Evolutionary conservation across 2,888 invertebrate genomes (phyloP).

Genomic region (Rhagonycha fulva): DNA sequence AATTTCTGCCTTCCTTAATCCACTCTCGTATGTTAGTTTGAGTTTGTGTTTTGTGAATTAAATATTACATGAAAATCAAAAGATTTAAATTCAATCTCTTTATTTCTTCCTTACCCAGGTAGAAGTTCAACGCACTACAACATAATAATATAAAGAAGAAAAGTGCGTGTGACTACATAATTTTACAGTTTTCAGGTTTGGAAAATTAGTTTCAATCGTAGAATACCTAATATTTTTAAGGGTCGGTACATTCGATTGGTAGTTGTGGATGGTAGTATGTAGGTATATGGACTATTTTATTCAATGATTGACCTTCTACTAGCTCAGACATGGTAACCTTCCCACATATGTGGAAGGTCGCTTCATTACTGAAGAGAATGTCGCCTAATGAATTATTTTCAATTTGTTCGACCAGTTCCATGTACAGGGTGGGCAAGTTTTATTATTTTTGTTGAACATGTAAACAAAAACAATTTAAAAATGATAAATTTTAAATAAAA

Average conservation of each 20-base stretch:
- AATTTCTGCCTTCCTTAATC: too few relatives aligned
- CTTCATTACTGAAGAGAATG: background rate
- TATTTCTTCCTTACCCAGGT: background rate
- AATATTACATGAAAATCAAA: background rate
- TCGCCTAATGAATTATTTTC: background rate
- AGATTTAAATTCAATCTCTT: background rate
- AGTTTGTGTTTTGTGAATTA: too few relatives aligned
- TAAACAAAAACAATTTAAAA: too few relatives aligned
- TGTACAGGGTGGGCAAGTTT: background rate
- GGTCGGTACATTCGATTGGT: background rate
- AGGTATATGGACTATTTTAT: constrained; percentile 2
- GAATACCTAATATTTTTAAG: background rate
- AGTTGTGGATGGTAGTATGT: background rate
- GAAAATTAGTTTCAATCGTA: background rate
- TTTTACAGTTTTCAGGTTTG: background rate
- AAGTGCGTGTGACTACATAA: background rate
- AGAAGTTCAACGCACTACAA: background rate
- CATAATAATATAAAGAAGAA: background rate
- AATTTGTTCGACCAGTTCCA: background rate
- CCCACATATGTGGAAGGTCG: background rate
- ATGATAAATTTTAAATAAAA: too few relatives aligned
- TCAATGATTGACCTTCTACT: constrained; percentile 1
- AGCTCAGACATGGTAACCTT: background rate
- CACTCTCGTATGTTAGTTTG: too few relatives aligned
- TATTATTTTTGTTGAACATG: background rate